Evolutionary conservation across 2,888 invertebrate species (phyloP), one percentile per base, ranked within the genome.

Genomic region (Branchellion lobata): DNA sequence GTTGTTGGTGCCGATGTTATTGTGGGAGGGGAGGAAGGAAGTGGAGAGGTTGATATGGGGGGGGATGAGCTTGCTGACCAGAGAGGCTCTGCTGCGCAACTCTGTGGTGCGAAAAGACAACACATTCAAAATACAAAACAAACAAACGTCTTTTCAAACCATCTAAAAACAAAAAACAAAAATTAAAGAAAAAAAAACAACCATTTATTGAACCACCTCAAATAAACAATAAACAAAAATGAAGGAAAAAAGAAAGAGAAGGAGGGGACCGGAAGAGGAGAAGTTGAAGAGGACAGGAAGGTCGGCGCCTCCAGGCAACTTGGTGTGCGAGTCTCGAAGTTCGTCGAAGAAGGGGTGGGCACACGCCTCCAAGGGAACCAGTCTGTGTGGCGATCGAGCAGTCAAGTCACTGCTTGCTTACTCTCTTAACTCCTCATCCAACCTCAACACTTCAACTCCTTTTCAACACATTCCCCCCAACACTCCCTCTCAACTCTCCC

Each of bases 261-360:
- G 33, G 14, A 11, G 69, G 5, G n/a, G 11, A 92, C 92, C 92
- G 86, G 94, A 93, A 87, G 94, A 94, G 85, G 96, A 96, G 89
- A 96, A 97, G 90, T 98, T 96, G 90, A 97, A 97, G 82, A 99
- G 91, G 83, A 96, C 95, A 85, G 98, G 98, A 88, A 98, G 91
- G 86, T 94, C 92, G 85, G 94, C 92, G 78, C 94, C 94, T 90
- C 93, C 96, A 84, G 97, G 97, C 89, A 98, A 91, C 86, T 93
- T 92, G 85, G 94, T 94, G 86, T 91, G 92, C 81, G 94, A 93
- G 89, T 95, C 94, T 86, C 90, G 82, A 11, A 99, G 90, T 89
- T 99, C 99, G 89, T 97, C 95, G 91, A 99, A 99, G 91, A 99
- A 99, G 85, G 92, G 90, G 91, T 99, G 98, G 86, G 96, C 95